phyloP scores from a whole-genome alignment of 2,888 invertebrate species.

The Rotaria sp. region DNA sequence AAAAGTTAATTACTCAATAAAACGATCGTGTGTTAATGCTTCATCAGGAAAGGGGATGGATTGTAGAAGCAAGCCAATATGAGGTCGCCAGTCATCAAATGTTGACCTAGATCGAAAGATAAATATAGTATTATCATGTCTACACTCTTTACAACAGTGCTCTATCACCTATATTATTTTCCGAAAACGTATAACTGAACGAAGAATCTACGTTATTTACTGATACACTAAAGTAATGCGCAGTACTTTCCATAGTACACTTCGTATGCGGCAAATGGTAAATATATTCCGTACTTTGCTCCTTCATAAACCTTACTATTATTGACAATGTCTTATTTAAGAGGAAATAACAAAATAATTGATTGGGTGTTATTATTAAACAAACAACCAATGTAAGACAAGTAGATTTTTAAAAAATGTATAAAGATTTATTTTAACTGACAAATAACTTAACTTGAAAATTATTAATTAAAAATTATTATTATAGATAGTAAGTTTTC shows the following conservation, averaged over 20 bases:
- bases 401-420: neutral
- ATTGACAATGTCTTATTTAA: neutral
- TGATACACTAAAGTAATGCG: neutral
- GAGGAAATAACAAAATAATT: neutral
- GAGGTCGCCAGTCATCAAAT: conserved; percentile 70
- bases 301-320: neutral
- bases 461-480: too few species aligned
- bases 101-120: conserved; percentile 56
- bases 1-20: conserved; percentile 58
- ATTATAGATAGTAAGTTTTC: too few species aligned
- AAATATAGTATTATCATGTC: too few species aligned
- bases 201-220: too few species aligned
- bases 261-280: neutral
- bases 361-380: neutral
- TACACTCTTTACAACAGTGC: too few species aligned
- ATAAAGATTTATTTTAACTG: too few species aligned
- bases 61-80: conserved; percentile 68
- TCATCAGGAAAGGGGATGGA: conserved; percentile 70
- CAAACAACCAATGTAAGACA: neutral
- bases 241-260: neutral
- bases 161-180: too few species aligned
- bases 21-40: conserved; percentile 62
- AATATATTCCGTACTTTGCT: neutral
- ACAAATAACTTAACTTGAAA: too few species aligned
- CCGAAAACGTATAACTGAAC: too few species aligned